phyloP scores from a whole-genome alignment of 2,888 invertebrate species.

The Odontocolon sp. region DNA sequence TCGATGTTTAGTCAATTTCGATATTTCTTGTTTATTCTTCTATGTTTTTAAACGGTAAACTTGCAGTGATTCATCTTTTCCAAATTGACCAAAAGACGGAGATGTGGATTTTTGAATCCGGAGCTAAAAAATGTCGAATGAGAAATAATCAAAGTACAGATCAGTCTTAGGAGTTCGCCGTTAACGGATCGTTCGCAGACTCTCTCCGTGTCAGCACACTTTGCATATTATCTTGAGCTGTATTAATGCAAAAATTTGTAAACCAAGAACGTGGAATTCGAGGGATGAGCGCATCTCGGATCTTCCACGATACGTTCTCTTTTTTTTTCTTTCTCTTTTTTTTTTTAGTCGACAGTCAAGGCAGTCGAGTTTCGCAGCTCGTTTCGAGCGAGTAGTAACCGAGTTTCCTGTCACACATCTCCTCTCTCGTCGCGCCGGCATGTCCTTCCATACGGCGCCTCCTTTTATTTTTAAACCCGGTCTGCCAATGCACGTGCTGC shows the following conservation, averaged over 20 bases:
- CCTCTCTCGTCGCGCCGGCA: constrained; percentile 26
- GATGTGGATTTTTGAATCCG: constrained; percentile 25
- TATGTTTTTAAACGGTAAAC: constrained; percentile 21
- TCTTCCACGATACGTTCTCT: background rate
- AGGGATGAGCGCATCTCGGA: constrained; percentile 21
- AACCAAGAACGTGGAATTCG: constrained; percentile 20
- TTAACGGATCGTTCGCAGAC: constrained; percentile 44
- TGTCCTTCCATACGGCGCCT: constrained; percentile 66
- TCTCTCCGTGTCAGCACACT: constrained; percentile 25
- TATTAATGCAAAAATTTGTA: constrained; percentile 39
- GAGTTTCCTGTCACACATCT: constrained; percentile 45
- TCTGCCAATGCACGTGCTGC: constrained; percentile 59
- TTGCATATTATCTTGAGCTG: constrained; percentile 33
- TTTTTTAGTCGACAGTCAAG: constrained; percentile 12
- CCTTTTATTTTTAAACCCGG: constrained; percentile 70
- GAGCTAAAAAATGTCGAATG: constrained; percentile 4
- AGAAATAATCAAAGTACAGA: constrained; percentile 43
- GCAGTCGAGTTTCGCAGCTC: constrained; percentile 26
- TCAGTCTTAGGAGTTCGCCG: constrained; percentile 23
- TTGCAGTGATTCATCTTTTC: constrained; percentile 46
- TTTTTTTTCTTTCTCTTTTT: background rate
- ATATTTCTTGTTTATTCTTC: background rate
- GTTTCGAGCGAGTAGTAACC: constrained; percentile 24
- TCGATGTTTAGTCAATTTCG: no score
- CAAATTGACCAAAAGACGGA: constrained; percentile 16